Percentiles rank a stretch among this genome's conserved stretches.
Evolutionary conservation across 1,140 invertebrate species (phyloP).

Genomic region (Myzus persicae): DNA sequence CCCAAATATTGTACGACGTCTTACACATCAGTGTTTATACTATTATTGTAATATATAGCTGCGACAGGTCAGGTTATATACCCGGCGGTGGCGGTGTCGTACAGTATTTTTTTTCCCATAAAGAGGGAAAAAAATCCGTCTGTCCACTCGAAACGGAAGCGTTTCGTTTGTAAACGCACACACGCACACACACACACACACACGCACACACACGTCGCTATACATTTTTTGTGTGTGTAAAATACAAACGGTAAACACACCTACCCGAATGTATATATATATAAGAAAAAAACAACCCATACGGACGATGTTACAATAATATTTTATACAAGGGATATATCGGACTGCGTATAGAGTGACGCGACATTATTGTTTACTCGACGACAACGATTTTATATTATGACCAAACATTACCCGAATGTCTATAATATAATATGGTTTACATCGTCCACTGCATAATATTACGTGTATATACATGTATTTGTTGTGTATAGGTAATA

Average conservation of each 20-base stretch:
- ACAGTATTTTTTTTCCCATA: neutral
- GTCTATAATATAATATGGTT: neutral
- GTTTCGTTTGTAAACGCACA: neutral
- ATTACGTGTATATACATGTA: no score
- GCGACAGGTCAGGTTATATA: neutral
- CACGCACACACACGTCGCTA: neutral
- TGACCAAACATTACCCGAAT: neutral
- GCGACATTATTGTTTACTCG: constrained; percentile 38
- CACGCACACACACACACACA: neutral
- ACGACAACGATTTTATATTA: constrained; percentile 16
- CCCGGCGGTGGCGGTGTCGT: neutral
- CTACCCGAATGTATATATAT: neutral
- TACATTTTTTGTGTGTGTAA: neutral
- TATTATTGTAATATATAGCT: neutral
- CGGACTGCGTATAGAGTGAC: neutral
- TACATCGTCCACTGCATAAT: neutral
- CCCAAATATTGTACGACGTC: neutral
- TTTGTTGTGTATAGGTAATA: neutral
- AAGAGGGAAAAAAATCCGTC: neutral
- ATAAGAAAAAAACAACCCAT: neutral
- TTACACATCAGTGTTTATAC: neutral
- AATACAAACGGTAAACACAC: constrained; percentile 11
- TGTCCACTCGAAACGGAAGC: constrained; percentile 49
- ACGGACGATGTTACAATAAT: neutral
- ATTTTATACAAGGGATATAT: neutral